Conservation (phyloP, 2,113 vertebrate species). For the Alligator sinensis region DNA sequence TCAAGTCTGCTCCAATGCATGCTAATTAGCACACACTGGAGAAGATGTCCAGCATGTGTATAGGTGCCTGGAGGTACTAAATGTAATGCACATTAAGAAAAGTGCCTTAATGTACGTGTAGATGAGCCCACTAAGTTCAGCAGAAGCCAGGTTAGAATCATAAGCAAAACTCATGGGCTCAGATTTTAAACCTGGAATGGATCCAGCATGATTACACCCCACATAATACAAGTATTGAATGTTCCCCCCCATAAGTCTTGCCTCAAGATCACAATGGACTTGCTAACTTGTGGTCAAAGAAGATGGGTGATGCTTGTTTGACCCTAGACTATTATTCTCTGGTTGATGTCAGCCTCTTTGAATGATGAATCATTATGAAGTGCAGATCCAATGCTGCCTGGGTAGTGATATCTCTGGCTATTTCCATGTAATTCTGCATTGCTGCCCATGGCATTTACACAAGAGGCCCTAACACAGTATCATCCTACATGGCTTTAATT, state of each 20-base stretch:
- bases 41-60: too few relatives aligned
- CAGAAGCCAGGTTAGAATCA: neutral
- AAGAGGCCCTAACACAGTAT: neutral
- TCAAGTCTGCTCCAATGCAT: too few relatives aligned
- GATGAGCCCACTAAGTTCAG: rapidly evolving
- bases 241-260: neutral
- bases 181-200: neutral
- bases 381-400: neutral
- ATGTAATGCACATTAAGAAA: too few relatives aligned
- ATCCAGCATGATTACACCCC: neutral
- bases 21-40: too few relatives aligned
- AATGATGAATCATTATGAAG: neutral
- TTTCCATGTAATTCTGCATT: neutral
- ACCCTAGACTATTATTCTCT: neutral
- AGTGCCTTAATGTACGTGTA: too few relatives aligned
- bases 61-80: too few relatives aligned
- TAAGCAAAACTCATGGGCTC: neutral
- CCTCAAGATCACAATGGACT: neutral
- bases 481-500: slow-evolving; percentile 40
- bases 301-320: neutral
- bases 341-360: neutral
- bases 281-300: neutral
- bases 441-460: neutral
- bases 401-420: neutral
- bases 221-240: neutral